Evolutionary conservation across 2,113 vertebrate species (phyloP).

Genomic region (Excalfactoria chinensis): DNA sequence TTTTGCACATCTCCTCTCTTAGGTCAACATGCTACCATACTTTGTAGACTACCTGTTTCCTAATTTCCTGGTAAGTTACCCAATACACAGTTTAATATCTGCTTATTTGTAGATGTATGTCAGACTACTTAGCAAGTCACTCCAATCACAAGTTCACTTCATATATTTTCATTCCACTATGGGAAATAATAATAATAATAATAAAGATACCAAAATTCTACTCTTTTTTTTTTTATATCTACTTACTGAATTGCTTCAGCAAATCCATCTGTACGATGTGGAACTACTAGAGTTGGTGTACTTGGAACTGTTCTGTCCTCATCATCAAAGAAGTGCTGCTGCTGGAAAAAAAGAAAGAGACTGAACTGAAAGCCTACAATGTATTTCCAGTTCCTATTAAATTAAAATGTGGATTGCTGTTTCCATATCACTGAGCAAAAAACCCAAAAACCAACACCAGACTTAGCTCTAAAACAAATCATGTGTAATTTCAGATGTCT

Average conservation of each 20-base stretch:
- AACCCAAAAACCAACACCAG: background rate
- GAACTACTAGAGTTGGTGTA: slow-evolving; percentile 91
- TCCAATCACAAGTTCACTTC: background rate
- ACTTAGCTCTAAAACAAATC: background rate
- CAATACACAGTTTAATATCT: background rate
- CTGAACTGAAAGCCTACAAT: background rate
- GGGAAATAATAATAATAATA: background rate
- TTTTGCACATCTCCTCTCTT: background rate
- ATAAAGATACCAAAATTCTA: background rate
- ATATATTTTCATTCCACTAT: background rate
- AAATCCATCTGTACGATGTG: slow-evolving; percentile 91
- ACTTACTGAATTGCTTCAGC: slow-evolving; percentile 96
- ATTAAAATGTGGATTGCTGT: background rate
- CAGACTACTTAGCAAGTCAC: background rate
- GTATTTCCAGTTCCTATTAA: background rate
- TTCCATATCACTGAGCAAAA: background rate
- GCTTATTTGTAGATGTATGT: background rate
- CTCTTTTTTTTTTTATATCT: background rate
- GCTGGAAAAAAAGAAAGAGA: slow-evolving; percentile 50
- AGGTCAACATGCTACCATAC: background rate
- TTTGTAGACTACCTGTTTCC: background rate
- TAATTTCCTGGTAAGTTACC: background rate
- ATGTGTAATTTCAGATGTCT: background rate
- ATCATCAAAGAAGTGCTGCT: slow-evolving; percentile 94
- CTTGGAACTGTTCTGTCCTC: slow-evolving; percentile 97